These are phyloP conservation scores for Astur gentilis DNA, from an alignment of 2,113 vertebrate genomes.

Conservation along the genomic window DNA sequence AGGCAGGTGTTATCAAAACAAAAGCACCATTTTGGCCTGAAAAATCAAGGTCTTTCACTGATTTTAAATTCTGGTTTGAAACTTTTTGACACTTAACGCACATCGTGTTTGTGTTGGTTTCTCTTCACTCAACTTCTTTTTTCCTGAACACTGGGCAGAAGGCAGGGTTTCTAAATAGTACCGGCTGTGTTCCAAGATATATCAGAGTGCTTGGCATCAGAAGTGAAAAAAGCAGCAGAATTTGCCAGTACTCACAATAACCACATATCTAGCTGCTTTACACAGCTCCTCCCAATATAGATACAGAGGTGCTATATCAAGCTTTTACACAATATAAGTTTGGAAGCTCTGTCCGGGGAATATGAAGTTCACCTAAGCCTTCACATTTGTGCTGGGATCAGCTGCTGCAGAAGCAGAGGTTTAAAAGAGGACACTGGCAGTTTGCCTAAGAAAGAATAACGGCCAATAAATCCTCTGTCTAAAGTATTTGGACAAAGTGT, in stretches of 20 bases:
- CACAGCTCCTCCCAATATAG: background rate
- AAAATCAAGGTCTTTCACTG: background rate
- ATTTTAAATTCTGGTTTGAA: background rate
- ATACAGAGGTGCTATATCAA: background rate
- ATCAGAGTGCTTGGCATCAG: background rate
- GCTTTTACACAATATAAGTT: background rate
- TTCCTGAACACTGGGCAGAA: background rate
- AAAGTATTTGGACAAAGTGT: background rate
- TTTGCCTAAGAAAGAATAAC: background rate
- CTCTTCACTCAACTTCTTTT: background rate
- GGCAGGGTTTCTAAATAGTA: background rate
- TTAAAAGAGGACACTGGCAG: slow-evolving; percentile 32
- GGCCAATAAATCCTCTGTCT: background rate
- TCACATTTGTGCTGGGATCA: slow-evolving; percentile 19
- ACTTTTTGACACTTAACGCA: background rate
- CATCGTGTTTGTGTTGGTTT: background rate
- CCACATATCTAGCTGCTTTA: background rate
- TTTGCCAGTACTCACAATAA: background rate
- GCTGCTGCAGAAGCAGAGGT: background rate
- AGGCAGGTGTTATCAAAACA: background rate
- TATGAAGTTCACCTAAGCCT: slow-evolving; percentile 1
- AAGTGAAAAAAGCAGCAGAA: background rate
- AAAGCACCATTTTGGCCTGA: background rate
- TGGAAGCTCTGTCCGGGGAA: background rate
- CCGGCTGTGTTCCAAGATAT: background rate